Evolutionary conservation across 2,113 vertebrate species (phyloP).

Genomic region (Actenoides hombroni): DNA sequence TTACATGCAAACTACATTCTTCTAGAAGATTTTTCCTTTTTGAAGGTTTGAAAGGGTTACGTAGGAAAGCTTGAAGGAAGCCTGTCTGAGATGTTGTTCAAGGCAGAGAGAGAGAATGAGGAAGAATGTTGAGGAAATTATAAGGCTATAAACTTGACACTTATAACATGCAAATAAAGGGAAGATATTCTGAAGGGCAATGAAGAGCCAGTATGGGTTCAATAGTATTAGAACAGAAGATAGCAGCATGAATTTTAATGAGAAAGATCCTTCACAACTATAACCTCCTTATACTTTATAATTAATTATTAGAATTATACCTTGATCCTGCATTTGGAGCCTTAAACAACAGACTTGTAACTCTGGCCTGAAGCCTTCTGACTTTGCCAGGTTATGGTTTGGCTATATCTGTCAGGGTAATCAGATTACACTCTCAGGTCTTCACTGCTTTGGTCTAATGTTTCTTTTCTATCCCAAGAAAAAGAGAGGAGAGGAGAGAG

Average conservation of each 20-base stretch:
- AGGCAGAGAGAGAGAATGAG: neutral
- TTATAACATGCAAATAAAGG: conserved; percentile 55
- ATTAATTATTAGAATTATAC: conserved; percentile 53
- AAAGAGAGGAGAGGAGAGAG: neutral
- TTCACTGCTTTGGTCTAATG: neutral
- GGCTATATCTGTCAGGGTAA: neutral
- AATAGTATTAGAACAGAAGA: conserved; percentile 41
- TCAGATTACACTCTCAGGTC: neutral
- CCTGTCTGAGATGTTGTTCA: neutral
- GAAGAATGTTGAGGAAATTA: conserved; percentile 36
- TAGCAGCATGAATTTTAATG: conserved; percentile 50
- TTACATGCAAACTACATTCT: neutral
- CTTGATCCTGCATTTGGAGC: neutral
- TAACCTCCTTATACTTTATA: conserved; percentile 44
- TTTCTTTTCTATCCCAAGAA: neutral
- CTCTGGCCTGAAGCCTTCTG: neutral
- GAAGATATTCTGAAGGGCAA: conserved; percentile 53
- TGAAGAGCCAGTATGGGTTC: neutral
- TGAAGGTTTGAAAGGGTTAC: neutral
- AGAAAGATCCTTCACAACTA: conserved; percentile 15
- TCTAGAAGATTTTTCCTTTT: neutral
- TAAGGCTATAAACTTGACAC: conserved; percentile 42
- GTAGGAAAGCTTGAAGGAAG: neutral
- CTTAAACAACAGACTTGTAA: neutral
- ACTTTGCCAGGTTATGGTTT: neutral